Percentiles rank a stretch among this genome's conserved stretches.
phyloP scores from a whole-genome alignment of 2,888 invertebrate genomes.

The Plagodis dolabraria region DNA sequence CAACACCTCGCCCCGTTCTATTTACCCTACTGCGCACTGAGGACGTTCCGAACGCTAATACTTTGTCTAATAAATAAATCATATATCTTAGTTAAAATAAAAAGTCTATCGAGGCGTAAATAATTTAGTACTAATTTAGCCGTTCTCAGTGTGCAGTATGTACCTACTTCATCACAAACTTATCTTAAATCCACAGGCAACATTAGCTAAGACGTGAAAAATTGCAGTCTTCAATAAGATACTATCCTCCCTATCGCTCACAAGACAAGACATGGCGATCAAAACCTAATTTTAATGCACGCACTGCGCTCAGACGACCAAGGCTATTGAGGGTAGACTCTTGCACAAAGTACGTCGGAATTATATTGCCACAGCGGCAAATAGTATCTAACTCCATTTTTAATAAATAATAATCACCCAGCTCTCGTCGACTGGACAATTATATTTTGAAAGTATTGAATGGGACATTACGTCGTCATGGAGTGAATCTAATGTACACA shows the following conservation, averaged over 20 bases:
- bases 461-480: no score
- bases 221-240: constrained; percentile 82
- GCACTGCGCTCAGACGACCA: constrained; percentile 8
- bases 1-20: constrained; percentile 17
- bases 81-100: constrained; percentile 40
- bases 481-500: no score
- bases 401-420: no score
- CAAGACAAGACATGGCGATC: constrained; percentile 75
- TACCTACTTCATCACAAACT: constrained; percentile 41
- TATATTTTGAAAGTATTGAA: no score
- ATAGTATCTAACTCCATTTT: no score
- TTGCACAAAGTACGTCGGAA: no score
- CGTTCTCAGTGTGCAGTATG: constrained; percentile 51
- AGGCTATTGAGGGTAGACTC: not conserved
- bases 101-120: constrained; percentile 25
- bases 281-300: constrained; percentile 35
- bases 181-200: constrained; percentile 65
- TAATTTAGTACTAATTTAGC: constrained; percentile 12
- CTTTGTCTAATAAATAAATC: constrained; percentile 22
- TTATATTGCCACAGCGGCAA: no score
- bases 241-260: constrained; percentile 64
- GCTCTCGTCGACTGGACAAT: no score
- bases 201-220: constrained; percentile 75
- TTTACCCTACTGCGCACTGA: constrained; percentile 23
- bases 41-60: constrained; percentile 4